These are phyloP conservation scores for Electrona antarctica DNA, from an alignment of 2,113 vertebrate species.

Conservation along the genomic window DNA sequence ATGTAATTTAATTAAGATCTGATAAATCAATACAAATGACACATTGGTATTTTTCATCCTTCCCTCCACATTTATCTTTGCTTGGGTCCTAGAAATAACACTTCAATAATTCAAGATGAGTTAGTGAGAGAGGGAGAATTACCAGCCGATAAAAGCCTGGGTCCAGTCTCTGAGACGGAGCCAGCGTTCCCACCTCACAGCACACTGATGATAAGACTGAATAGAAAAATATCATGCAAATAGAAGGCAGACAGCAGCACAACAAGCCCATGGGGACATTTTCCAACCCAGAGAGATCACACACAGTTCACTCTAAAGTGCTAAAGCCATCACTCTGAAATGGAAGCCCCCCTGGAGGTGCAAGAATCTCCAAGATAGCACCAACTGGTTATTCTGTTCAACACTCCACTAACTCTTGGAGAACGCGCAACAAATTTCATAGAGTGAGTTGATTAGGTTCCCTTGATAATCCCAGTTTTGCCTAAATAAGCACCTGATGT, in stretches of 20 bases:
- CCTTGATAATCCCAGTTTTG: slow-evolving; percentile 55
- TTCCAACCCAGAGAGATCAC: slow-evolving; percentile 64
- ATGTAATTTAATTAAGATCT: slow-evolving; percentile 48
- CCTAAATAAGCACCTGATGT: slow-evolving; percentile 48
- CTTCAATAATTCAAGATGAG: slow-evolving; percentile 80
- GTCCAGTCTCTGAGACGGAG: slow-evolving; percentile 77
- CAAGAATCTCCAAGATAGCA: slow-evolving; percentile 58
- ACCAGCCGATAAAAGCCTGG: slow-evolving; percentile 75
- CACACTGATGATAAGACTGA: slow-evolving; percentile 75
- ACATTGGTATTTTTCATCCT: neutral
- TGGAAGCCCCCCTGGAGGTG: slow-evolving; percentile 64
- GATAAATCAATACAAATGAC: slow-evolving; percentile 35
- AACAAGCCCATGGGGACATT: slow-evolving; percentile 76
- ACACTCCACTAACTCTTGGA: slow-evolving; percentile 62
- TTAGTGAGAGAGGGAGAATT: slow-evolving; percentile 77
- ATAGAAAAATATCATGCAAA: slow-evolving; percentile 80
- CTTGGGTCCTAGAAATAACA: slow-evolving; percentile 64
- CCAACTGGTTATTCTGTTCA: slow-evolving; percentile 62
- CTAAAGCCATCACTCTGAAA: slow-evolving; percentile 74
- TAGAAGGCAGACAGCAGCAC: slow-evolving; percentile 77
- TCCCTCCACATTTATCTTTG: slow-evolving; percentile 26
- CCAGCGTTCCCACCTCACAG: slow-evolving; percentile 77
- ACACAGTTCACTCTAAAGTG: slow-evolving; percentile 72
- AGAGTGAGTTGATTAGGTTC: slow-evolving; percentile 61
- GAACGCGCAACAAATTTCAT: slow-evolving; percentile 57